Conservation (phyloP, 2,888 invertebrate species). For the Odontocerum albicorne region DNA sequence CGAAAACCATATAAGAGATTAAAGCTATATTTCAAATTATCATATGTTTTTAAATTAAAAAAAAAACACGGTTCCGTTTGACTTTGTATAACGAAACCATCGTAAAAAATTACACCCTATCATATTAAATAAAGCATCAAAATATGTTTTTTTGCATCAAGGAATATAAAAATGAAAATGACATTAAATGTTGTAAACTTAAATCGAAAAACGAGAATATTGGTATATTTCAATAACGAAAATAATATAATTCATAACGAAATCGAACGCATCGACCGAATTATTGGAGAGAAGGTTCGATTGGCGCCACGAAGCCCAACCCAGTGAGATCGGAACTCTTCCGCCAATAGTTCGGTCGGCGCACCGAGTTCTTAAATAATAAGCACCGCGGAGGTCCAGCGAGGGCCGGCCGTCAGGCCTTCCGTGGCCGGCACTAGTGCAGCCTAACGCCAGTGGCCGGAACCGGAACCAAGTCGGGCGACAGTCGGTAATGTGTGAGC, state of each 20-base stretch:
- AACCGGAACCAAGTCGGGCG: too few relatives aligned
- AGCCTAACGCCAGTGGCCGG: too few relatives aligned
- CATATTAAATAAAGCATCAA: conserved; percentile 15
- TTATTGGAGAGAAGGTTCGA: conserved; percentile 13
- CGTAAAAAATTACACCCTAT: conserved; percentile 18
- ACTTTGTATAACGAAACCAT: conserved; percentile 24
- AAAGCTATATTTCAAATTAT: conserved; percentile 10
- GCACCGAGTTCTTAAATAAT: conserved; percentile 1
- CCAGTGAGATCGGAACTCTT: conserved; percentile 22
- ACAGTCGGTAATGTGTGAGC: too few relatives aligned
- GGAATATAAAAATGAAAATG: conserved; percentile 1
- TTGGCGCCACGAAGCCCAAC: conserved; percentile 12
- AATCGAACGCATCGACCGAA: not conserved
- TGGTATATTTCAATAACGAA: not conserved
- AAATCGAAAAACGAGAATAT: too few relatives aligned
- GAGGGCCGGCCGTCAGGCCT: too few relatives aligned
- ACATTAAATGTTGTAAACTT: too few relatives aligned
- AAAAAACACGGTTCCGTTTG: conserved; percentile 15
- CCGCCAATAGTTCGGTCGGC: not conserved
- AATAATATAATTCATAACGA: not conserved
- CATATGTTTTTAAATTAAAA: conserved; percentile 7
- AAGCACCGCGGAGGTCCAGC: conserved; percentile 4
- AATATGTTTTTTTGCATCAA: conserved; percentile 11
- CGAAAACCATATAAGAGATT: too few relatives aligned
- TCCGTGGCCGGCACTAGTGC: too few relatives aligned